Evolutionary conservation across 2,113 vertebrate genomes (phyloP).

Genomic region (Callorhinus ursinus): DNA sequence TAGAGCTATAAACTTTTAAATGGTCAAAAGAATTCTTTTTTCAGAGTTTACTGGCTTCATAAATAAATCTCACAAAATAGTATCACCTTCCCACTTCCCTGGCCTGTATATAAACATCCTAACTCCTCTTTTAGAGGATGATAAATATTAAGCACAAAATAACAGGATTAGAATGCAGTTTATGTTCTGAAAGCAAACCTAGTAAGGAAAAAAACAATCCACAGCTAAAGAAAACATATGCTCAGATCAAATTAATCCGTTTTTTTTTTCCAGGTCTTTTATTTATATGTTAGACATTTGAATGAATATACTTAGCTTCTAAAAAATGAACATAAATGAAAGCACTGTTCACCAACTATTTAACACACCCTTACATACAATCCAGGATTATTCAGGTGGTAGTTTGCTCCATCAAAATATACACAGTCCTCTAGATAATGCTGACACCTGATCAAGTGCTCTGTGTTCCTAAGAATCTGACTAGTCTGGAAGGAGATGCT

Average conservation of each 20-base stretch:
- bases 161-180: constrained; percentile 28
- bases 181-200: constrained; percentile 55
- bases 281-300: neutral
- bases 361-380: neutral
- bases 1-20: constrained; percentile 76
- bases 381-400: neutral
- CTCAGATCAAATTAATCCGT: constrained; percentile 10
- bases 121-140: neutral
- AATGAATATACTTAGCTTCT: neutral
- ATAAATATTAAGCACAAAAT: constrained; percentile 72
- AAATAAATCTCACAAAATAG: constrained; percentile 77
- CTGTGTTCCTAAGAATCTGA: neutral
- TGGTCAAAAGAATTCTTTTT: constrained; percentile 70
- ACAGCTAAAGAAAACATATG: neutral
- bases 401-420: neutral
- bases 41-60: constrained; percentile 62
- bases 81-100: constrained; percentile 57
- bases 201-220: neutral
- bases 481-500: accelerated
- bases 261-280: neutral
- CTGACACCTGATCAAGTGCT: neutral
- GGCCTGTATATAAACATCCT: constrained; percentile 26
- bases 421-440: neutral
- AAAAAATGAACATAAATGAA: neutral
- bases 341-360: neutral